These are phyloP conservation scores for Chrysotoxum bicinctum DNA, from an alignment of 2,888 invertebrate genomes.

Conservation along the genomic window DNA sequence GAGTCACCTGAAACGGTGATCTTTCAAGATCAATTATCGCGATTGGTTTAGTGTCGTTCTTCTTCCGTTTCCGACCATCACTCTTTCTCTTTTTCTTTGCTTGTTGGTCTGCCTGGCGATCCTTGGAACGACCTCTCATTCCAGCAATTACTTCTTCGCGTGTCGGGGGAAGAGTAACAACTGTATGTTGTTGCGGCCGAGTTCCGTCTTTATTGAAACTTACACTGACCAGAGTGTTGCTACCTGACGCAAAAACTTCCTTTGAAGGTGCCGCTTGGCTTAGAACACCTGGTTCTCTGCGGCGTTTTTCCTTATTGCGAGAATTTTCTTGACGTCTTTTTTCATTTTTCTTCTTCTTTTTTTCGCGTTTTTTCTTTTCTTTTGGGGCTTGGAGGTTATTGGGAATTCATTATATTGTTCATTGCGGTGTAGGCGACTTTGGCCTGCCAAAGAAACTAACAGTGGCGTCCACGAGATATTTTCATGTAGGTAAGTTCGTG, in stretches of 20 bases:
- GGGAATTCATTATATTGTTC: conserved; percentile 82
- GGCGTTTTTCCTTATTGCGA: conserved; percentile 79
- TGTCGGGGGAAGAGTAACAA: conserved; percentile 79
- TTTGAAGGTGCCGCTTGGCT: conserved; percentile 86
- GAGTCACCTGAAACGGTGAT: conserved; percentile 92
- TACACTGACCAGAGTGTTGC: conserved; percentile 95
- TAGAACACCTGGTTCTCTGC: conserved; percentile 79
- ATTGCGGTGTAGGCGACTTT: conserved; percentile 82
- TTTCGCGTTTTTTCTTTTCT: conserved; percentile 78
- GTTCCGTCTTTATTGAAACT: conserved; percentile 89
- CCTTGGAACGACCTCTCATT: conserved; percentile 76
- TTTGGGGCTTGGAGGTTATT: conserved; percentile 74
- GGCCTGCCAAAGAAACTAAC: conserved; percentile 77
- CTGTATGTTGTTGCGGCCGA: conserved; percentile 80
- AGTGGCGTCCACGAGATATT: conserved; percentile 86
- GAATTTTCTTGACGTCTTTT: conserved; percentile 79
- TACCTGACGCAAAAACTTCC: conserved; percentile 95
- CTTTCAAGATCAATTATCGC: conserved; percentile 93
- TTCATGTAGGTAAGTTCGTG: conserved; percentile 77
- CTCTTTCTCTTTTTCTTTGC: conserved; percentile 77
- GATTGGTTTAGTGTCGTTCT: conserved; percentile 85
- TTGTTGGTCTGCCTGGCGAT: conserved; percentile 72
- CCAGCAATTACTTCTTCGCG: conserved; percentile 78
- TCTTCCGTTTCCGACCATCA: conserved; percentile 82
- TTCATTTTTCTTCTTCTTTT: conserved; percentile 77